Evolutionary conservation across 2,888 invertebrate species (phyloP), one percentile per base, ranked within the genome.

Genomic region (Rhagophthalmus giganteus): DNA sequence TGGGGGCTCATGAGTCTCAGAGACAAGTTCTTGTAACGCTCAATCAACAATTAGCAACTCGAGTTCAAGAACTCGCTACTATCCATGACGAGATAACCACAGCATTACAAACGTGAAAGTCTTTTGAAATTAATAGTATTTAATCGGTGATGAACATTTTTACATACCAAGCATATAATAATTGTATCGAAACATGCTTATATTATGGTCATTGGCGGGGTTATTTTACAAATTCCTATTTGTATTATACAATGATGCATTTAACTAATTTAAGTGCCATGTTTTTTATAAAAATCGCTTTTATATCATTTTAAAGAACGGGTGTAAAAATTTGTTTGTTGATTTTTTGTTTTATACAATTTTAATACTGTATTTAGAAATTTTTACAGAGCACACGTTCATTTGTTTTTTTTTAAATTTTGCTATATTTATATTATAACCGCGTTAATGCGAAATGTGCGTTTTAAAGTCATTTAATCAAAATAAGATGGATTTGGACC

Each of bases 61-160:
- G 88, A 67, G 83, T 91, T 54, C 87, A 88, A 67, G 89, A 90
- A 71, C 78, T 91, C 75, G 87, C 83, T 59, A 85, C 85, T 58
- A 86, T 90, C 75, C 90, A 90, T 78, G 85, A 87, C 74, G 91
- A 91, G 81, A 84, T 90, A 65, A 83, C 84, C 68, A 85, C 86
- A n/a, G 88, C 88, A 50, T 71, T 89, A 75, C 87, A 87, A 73
- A 87, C 88, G 81, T 54, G 54, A 54, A 46, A 30, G 24, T 24
- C 33, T 54, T 32, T 13, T n/a, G 10, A 2, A n/a, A 10, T 26
- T 38, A 26, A 7, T 48, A 42, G 34, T 35, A 39, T 24, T 42
- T 38, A 38, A 38, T 38, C 37, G 11, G 27, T 31, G 12, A 40
- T 20, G 31, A 26, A 24, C 11, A 20, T 39, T 33, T 30, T 26